These are phyloP conservation scores for Phthorimaea operculella DNA, from an alignment of 1,140 invertebrate genomes.

Conservation along the genomic window DNA sequence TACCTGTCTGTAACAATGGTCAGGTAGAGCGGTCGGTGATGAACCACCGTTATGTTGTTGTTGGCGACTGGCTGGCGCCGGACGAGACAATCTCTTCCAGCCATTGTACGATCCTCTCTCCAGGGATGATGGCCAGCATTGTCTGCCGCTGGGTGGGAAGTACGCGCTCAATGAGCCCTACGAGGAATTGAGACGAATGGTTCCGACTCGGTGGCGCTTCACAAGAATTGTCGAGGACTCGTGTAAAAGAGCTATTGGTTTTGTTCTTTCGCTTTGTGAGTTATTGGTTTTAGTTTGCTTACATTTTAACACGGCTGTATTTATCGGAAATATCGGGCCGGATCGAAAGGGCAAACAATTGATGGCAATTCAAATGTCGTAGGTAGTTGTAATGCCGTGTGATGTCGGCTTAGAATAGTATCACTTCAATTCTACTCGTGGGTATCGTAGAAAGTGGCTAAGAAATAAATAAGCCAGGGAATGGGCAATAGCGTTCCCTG, in stretches of 20 bases:
- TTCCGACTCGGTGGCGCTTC: constrained; percentile 31
- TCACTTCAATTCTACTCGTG: too few relatives aligned
- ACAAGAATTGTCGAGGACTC: constrained; percentile 3
- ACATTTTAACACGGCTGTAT: too few relatives aligned
- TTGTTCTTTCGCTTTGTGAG: not conserved
- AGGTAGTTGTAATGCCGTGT: too few relatives aligned
- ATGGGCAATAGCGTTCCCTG: too few relatives aligned
- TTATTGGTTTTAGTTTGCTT: too few relatives aligned
- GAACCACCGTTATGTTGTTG: constrained; percentile 50
- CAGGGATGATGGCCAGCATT: constrained; percentile 17
- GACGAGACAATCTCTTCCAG: constrained; percentile 27
- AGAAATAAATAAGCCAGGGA: too few relatives aligned
- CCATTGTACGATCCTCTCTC: constrained; percentile 35
- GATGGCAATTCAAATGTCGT: too few relatives aligned
- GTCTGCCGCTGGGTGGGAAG: constrained; percentile 22
- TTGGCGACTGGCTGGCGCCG: constrained; percentile 50
- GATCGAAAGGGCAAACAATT: too few relatives aligned
- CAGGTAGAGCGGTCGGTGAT: constrained; percentile 42
- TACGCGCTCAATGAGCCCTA: constrained; percentile 18
- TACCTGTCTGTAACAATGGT: constrained; percentile 45
- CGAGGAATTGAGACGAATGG: constrained; percentile 19
- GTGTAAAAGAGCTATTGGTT: not conserved
- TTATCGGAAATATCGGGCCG: too few relatives aligned
- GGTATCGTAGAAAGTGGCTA: too few relatives aligned
- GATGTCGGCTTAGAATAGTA: too few relatives aligned